Base-by-base conservation (phyloP, 2,888 invertebrate species). In the Lasioglossum calceatum region DNA sequence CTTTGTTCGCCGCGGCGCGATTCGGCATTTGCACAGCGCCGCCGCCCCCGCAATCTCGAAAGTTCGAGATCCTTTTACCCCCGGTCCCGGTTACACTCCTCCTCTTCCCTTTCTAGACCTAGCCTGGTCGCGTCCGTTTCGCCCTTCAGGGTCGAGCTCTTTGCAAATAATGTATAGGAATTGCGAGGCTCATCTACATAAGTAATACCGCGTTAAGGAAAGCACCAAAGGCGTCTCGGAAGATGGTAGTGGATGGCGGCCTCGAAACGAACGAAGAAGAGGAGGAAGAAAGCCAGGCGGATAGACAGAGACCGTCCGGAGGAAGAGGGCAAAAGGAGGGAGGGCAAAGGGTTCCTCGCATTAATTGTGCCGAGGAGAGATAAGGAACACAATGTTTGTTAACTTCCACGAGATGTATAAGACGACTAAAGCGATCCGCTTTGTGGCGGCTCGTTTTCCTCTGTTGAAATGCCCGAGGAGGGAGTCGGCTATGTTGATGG, bases 151-250 rank as follows among this genome's bases (percentile, higher is more conserved):
- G 83, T 90, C 85, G 89, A 85, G 87, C 85, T 90, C 91, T 90
- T 89, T 88, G 92, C 93, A 93, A 94, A 94, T 94, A 94, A 94
- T 94, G 94, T 94, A 95, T 93, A 94, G 94, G 93, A 94, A 94
- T 92, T 93, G 92, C 93, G 92, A 92, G 92, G 93, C 94, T 95
- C 94, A 95, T 95, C 94, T 95, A 93, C 95, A 95, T 95, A 94
- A 95, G 94, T 94, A 94, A 95, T 94, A 94, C 93, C 92, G 94
- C 93, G 94, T 94, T 94, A 94, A 94, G 94, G 93, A 94, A 94
- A 94, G 93, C 93, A 92, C 93, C 93, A 93, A 94, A 93, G 93
- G 92, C 92, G 89, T 87, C 89, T 88, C 86, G 32, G 89, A 84
- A 71, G 64, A 85, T 75, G 87, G 87, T 88, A 85, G 92, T 90